Conservation (phyloP, 2,113 vertebrate species). For the Petroica traversi region DNA sequence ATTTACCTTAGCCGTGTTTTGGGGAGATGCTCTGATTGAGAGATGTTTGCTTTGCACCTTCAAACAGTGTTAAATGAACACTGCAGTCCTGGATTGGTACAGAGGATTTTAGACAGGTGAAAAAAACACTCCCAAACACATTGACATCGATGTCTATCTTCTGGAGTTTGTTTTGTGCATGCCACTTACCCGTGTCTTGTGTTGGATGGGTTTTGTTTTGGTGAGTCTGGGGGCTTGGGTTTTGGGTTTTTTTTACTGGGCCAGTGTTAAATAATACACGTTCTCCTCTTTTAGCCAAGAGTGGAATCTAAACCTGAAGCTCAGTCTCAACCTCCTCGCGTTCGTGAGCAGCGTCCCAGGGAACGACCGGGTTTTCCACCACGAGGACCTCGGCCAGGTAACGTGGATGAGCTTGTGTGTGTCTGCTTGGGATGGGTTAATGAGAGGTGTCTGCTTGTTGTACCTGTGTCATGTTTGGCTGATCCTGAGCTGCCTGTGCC, state of each 20-base stretch:
- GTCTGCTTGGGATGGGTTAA: neutral
- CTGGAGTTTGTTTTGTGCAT: conserved; percentile 22
- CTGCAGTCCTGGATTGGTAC: conserved; percentile 83
- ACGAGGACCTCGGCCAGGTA: conserved; percentile 89
- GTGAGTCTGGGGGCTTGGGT: neutral
- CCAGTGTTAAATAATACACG: neutral
- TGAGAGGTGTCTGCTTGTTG: neutral
- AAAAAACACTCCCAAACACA: conserved; percentile 8
- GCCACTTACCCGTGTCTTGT: neutral
- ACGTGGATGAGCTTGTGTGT: neutral
- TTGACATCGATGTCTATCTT: neutral
- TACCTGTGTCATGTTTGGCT: neutral
- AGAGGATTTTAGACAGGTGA: conserved; percentile 64
- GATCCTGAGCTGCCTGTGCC: neutral
- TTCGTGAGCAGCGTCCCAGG: conserved; percentile 89
- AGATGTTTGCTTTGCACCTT: neutral
- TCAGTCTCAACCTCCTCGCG: conserved; percentile 81
- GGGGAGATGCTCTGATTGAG: neutral
- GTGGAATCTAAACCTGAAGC: conserved; percentile 88
- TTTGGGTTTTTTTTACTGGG: neutral
- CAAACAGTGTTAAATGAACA: conserved; percentile 2
- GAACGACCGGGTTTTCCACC: conserved; percentile 86
- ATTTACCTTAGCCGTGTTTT: neutral
- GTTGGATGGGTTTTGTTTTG: neutral
- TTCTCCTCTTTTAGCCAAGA: conserved; percentile 79